Percentiles rank a stretch among this genome's conserved stretches.
Evolutionary conservation across 2,888 invertebrate genomes (phyloP).

Genomic region (Microctonus hyperodae): DNA sequence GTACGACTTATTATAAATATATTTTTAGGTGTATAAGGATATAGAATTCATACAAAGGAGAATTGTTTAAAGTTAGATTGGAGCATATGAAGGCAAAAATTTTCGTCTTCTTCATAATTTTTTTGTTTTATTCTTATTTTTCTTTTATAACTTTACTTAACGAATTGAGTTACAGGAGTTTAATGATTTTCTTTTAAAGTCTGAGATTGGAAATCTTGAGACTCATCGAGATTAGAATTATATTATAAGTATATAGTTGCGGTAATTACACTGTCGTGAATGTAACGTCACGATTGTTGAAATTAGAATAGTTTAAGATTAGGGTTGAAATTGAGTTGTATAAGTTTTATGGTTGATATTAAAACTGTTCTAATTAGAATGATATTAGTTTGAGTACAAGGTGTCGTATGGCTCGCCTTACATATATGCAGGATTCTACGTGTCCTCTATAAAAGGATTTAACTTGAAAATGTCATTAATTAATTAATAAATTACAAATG

Average conservation of each 20-base stretch:
- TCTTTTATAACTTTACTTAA: background rate
- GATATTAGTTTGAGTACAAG: too few species aligned
- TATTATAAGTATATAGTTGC: background rate
- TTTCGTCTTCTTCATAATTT: background rate
- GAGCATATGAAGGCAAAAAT: background rate
- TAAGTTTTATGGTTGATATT: background rate
- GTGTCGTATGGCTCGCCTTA: too few species aligned
- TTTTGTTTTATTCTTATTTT: background rate
- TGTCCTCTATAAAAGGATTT: too few species aligned
- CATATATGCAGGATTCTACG: too few species aligned
- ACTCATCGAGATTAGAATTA: background rate
- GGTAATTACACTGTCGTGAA: background rate
- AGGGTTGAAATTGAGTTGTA: background rate
- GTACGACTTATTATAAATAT: background rate
- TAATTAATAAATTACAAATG: too few species aligned
- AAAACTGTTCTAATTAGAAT: too few species aligned
- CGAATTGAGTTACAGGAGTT: background rate
- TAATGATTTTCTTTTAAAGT: background rate
- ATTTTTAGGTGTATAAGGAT: background rate
- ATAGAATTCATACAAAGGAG: background rate
- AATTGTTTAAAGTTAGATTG: background rate
- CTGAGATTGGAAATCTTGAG: too few species aligned
- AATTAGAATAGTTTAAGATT: background rate
- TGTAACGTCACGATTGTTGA: background rate
- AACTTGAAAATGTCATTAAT: too few species aligned